phyloP scores from a whole-genome alignment of 2,797 vertebrate species.

The Heterohyrax brucei region DNA sequence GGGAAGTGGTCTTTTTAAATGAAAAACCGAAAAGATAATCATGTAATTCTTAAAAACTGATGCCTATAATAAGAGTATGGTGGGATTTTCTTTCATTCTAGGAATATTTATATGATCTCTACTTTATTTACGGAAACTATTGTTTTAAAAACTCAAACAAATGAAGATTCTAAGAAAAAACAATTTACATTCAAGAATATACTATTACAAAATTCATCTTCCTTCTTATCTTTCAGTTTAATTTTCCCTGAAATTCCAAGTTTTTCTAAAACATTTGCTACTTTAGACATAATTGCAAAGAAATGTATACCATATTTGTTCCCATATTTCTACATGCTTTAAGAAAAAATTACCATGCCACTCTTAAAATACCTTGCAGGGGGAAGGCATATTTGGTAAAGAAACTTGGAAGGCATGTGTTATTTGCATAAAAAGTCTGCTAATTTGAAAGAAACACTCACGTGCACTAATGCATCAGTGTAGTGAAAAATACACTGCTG shows the following conservation, averaged over 20 bases:
- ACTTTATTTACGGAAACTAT: constrained; percentile 42
- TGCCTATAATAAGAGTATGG: background rate
- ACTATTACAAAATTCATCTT: background rate
- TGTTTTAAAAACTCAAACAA: constrained; percentile 64
- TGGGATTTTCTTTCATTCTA: background rate
- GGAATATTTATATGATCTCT: constrained; percentile 25
- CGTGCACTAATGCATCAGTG: constrained; percentile 52
- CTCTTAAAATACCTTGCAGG: too few relatives aligned
- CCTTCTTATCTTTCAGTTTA: constrained; percentile 24
- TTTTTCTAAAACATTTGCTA: constrained; percentile 77
- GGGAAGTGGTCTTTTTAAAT: background rate
- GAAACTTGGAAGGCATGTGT: too few relatives aligned
- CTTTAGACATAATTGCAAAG: constrained; percentile 62
- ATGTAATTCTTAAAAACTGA: constrained; percentile 19
- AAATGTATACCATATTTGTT: background rate
- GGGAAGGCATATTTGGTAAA: too few relatives aligned
- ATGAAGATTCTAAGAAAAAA: constrained; percentile 53
- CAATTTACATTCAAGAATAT: background rate
- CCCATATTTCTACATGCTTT: too few relatives aligned
- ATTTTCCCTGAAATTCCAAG: constrained; percentile 47
- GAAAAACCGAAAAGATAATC: background rate
- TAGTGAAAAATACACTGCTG: constrained; percentile 77
- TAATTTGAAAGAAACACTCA: constrained; percentile 10
- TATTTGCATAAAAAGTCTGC: too few relatives aligned
- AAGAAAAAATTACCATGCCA: too few relatives aligned